These are phyloP conservation scores for Pteromalus puparum DNA, from an alignment of 1,140 invertebrate species.

Conservation along the genomic window DNA sequence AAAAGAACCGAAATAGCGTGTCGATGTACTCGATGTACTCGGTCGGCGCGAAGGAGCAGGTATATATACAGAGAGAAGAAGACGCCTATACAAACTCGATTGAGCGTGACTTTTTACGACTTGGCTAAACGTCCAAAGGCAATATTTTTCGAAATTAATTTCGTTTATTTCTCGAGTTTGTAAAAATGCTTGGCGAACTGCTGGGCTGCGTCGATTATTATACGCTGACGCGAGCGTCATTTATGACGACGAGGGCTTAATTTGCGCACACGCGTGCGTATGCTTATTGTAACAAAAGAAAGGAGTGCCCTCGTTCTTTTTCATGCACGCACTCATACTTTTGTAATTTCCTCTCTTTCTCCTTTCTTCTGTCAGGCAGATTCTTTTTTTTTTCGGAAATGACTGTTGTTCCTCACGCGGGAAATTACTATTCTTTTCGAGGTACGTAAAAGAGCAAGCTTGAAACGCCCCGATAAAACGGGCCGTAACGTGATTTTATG, in stretches of 20 bases:
- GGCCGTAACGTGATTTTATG: background rate
- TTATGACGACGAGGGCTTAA: slow-evolving; percentile 57
- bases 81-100: slow-evolving; percentile 4
- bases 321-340: background rate
- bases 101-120: slow-evolving; percentile 60
- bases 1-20: background rate
- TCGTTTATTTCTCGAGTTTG: slow-evolving; percentile 21
- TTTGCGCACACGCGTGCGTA: slow-evolving; percentile 57
- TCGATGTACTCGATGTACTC: no score
- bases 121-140: slow-evolving; percentile 62
- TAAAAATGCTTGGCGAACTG: background rate
- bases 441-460: slow-evolving; percentile 10
- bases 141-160: slow-evolving; percentile 53
- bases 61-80: slow-evolving; percentile 12
- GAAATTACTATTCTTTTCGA: slow-evolving; percentile 28
- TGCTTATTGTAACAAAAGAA: slow-evolving; percentile 42
- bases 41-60: background rate
- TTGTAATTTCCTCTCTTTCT: background rate
- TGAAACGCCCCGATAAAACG: slow-evolving; percentile 1
- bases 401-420: background rate
- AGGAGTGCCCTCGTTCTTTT: slow-evolving; percentile 34
- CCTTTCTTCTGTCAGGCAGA: background rate
- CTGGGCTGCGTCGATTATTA: slow-evolving; percentile 16
- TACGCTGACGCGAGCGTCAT: slow-evolving; percentile 45
- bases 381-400: background rate